Evolutionary conservation across 2,113 vertebrate genomes (phyloP).

Genomic region (Odocoileus hemionus): DNA sequence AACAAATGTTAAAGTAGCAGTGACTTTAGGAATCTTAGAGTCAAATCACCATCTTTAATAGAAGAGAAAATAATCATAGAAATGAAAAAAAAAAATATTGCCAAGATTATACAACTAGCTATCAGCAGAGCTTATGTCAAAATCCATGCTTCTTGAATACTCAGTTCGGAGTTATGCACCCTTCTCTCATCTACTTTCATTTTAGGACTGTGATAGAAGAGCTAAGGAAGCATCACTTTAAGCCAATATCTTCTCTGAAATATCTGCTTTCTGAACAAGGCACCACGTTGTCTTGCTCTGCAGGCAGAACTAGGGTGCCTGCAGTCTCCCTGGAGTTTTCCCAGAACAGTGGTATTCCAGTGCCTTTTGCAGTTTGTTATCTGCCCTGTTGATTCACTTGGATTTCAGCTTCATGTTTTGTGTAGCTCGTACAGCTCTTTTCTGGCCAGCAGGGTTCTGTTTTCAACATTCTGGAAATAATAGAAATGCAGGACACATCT

Average conservation of each 20-base stretch:
- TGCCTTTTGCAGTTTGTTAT: neutral
- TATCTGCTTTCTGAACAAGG: neutral
- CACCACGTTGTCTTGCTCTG: neutral
- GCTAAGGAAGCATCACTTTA: neutral
- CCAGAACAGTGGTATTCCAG: neutral
- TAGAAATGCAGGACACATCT: slow-evolving; percentile 19
- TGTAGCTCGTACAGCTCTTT: neutral
- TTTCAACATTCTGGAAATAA: slow-evolving; percentile 48
- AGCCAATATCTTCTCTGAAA: neutral
- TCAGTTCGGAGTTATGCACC: neutral
- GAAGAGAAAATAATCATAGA: neutral
- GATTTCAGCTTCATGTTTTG: neutral
- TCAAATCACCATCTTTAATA: neutral
- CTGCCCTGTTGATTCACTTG: neutral
- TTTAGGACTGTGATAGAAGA: neutral
- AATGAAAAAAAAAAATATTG: neutral
- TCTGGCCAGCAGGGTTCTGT: neutral
- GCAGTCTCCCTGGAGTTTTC: neutral
- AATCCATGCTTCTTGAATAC: neutral
- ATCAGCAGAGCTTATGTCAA: neutral
- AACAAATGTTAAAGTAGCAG: neutral
- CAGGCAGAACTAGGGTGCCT: neutral
- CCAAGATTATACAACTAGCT: neutral
- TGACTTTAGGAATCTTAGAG: neutral
- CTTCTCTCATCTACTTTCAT: neutral